These are phyloP conservation scores for Gymnoscopelus braueri DNA, from an alignment of 2,797 vertebrate species.

Conservation along the genomic window DNA sequence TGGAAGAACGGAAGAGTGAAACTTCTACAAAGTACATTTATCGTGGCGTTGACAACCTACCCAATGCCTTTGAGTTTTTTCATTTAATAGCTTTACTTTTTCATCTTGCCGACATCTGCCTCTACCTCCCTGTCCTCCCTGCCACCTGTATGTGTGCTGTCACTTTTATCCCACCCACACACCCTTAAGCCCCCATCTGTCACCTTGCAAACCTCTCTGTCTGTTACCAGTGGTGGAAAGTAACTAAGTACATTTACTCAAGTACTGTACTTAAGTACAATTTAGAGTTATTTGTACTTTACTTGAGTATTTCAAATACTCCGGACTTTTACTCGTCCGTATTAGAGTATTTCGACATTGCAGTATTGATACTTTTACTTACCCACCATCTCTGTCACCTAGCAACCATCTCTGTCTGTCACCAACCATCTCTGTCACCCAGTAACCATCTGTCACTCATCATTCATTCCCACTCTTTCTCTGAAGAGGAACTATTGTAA, in stretches of 20 bases:
- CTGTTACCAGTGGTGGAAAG: conserved; percentile 27
- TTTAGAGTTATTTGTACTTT: too few relatives aligned
- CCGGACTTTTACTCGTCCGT: too few relatives aligned
- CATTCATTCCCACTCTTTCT: too few relatives aligned
- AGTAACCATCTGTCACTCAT: too few relatives aligned
- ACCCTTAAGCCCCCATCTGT: conserved; percentile 17
- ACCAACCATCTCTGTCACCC: conserved; percentile 18
- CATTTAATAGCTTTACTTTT: conserved; percentile 18
- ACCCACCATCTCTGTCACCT: conserved; percentile 12
- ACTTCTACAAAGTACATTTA: too few relatives aligned
- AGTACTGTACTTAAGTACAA: too few relatives aligned
- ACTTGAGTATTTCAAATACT: too few relatives aligned
- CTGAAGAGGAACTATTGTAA: too few relatives aligned
- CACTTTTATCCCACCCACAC: conserved; percentile 27
- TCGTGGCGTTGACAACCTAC: background rate
- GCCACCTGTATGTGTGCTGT: conserved; percentile 29
- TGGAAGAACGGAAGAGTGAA: too few relatives aligned
- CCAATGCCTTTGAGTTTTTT: background rate
- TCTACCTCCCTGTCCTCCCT: conserved; percentile 12
- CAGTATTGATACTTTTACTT: too few relatives aligned
- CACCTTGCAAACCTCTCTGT: conserved; percentile 29
- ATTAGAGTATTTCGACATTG: too few relatives aligned
- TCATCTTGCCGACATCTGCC: conserved; percentile 11
- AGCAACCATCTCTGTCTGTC: conserved; percentile 5
- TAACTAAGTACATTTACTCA: too few relatives aligned